Evolutionary conservation across 2,888 invertebrate genomes (phyloP).

Genomic region (Torymus auratus): DNA sequence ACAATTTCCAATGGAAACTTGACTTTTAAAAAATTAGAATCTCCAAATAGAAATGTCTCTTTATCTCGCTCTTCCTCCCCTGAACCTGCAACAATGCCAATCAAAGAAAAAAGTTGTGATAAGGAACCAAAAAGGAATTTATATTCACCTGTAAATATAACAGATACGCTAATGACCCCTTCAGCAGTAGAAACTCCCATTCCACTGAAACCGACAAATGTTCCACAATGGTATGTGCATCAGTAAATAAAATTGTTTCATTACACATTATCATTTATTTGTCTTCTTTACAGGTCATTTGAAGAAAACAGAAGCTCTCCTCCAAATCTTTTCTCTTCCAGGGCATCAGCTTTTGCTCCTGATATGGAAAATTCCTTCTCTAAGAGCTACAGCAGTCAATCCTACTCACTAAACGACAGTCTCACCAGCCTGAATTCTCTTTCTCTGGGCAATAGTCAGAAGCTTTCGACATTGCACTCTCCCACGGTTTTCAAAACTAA

Average conservation of each 20-base stretch:
- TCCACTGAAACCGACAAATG: slow-evolving; percentile 59
- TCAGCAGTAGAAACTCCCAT: slow-evolving; percentile 60
- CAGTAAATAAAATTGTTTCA: no score
- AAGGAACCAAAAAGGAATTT: slow-evolving; percentile 44
- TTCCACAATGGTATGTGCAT: slow-evolving; percentile 30
- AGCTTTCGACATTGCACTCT: slow-evolving; percentile 66
- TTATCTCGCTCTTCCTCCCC: slow-evolving; percentile 40
- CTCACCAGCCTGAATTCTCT: slow-evolving; percentile 79
- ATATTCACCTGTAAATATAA: slow-evolving; percentile 64
- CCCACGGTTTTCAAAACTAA: slow-evolving; percentile 78
- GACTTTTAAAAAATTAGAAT: slow-evolving; percentile 72
- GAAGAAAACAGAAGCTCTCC: slow-evolving; percentile 4
- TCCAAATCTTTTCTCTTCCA: background rate
- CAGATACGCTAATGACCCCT: slow-evolving; percentile 59
- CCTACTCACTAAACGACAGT: slow-evolving; percentile 77
- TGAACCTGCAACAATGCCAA: slow-evolving; percentile 12
- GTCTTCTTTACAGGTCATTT: background rate
- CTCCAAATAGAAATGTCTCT: slow-evolving; percentile 54
- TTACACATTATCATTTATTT: no score
- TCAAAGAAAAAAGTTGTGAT: slow-evolving; percentile 37
- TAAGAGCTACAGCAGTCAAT: background rate
- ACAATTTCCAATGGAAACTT: slow-evolving; percentile 59
- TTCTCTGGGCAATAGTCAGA: slow-evolving; percentile 64
- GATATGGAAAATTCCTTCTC: slow-evolving; percentile 15
- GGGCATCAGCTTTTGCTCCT: background rate